Percentiles rank a stretch among this genome's conserved stretches.
These are phyloP conservation scores for Callinectes sapidus DNA, from an alignment of 2,888 invertebrate genomes.

Conservation along the genomic window DNA sequence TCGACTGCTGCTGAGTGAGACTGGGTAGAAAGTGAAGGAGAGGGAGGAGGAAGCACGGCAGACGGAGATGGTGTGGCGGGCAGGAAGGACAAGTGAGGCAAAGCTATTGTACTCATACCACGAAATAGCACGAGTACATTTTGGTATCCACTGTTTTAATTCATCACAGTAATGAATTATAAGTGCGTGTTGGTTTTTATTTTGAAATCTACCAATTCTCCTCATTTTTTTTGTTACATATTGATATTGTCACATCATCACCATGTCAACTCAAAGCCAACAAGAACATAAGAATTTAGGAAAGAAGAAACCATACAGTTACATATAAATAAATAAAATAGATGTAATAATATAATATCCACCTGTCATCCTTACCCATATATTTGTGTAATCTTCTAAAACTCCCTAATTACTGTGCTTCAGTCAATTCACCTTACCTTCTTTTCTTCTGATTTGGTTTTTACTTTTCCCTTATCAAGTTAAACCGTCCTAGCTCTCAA, in stretches of 20 bases:
- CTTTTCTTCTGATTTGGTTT: no score
- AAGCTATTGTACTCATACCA: not conserved
- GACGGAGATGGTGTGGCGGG: not conserved
- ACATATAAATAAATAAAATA: no score
- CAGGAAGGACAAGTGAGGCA: not conserved
- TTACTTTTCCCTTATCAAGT: not conserved
- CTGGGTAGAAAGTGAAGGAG: not conserved
- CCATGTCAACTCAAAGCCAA: no score
- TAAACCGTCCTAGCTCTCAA: not conserved
- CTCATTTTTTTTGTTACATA: not conserved
- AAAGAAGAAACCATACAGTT: no score
- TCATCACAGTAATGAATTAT: not conserved
- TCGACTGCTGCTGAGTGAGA: not conserved
- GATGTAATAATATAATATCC: no score
- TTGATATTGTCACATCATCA: no score
- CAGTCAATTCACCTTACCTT: no score
- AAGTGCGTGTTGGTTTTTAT: not conserved
- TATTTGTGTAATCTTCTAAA: no score
- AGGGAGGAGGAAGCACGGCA: not conserved
- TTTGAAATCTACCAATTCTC: not conserved
- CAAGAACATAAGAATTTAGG: no score
- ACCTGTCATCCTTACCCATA: no score
- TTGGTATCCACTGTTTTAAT: not conserved
- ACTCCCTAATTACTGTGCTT: no score
- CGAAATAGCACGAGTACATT: not conserved